A percentile compares a stretch with the other conserved stretches of the same genome.
Conservation (phyloP, 37 sponge, comb jelly and placozoan species). For the Cladorhizidae sp. region DNA sequence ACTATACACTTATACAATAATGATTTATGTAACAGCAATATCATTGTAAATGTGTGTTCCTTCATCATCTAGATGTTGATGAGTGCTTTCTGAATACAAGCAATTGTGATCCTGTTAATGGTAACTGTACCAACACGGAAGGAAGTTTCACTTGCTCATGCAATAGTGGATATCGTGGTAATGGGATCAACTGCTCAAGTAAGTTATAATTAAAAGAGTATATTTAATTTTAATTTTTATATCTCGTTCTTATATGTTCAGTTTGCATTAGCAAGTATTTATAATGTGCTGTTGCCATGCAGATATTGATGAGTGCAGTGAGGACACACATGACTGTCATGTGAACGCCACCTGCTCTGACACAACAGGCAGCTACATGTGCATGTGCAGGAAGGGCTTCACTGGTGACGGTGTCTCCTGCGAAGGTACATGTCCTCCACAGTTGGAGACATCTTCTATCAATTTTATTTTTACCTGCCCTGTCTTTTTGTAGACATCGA, state of each 20-base stretch:
- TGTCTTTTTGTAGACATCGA: not conserved
- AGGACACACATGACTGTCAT: not conserved
- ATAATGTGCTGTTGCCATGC: too few relatives aligned
- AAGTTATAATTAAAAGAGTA: too few relatives aligned
- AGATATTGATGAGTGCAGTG: constrained; percentile 35
- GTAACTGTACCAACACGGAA: constrained; percentile 22
- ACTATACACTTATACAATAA: too few relatives aligned
- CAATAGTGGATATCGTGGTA: constrained; percentile 32
- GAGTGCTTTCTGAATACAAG: constrained; percentile 2
- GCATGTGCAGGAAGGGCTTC: constrained; percentile 19
- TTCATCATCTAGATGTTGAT: constrained; percentile 8
- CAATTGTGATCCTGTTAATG: constrained; percentile 13
- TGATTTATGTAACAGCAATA: not conserved
- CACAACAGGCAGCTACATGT: constrained; percentile 18
- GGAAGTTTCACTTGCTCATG: constrained; percentile 54
- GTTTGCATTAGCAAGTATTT: too few relatives aligned
- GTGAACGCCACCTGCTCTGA: constrained; percentile 25
- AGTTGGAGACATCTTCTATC: not conserved
- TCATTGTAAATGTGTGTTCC: too few relatives aligned
- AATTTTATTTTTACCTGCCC: not conserved
- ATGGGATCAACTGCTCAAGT: constrained; percentile 27
- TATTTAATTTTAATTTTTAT: too few relatives aligned
- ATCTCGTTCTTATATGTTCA: too few relatives aligned
- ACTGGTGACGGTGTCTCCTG: constrained; percentile 21
- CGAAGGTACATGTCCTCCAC: not conserved